These are phyloP conservation scores for Tauraco erythrolophus DNA, from an alignment of 2,113 vertebrate genomes.

Conservation along the genomic window DNA sequence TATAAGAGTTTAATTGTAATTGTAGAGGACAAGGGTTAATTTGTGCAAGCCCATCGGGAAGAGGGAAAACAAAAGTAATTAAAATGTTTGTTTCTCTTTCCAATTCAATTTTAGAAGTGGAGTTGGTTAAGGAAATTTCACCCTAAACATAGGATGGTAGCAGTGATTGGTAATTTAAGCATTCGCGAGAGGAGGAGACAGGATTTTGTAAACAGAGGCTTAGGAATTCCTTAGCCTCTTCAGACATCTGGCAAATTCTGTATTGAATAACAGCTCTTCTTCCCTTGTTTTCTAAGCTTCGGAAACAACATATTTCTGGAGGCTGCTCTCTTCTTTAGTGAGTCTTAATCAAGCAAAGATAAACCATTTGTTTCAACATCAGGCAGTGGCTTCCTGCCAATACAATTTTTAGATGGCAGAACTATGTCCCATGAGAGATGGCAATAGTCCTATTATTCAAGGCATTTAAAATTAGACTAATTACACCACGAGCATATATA, in stretches of 20 bases:
- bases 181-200: slow-evolving; percentile 5
- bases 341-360: slow-evolving; percentile 47
- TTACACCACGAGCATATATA: background rate
- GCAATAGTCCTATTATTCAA: background rate
- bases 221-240: slow-evolving; percentile 73
- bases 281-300: slow-evolving; percentile 46
- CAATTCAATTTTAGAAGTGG: slow-evolving; percentile 25
- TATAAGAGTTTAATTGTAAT: slow-evolving; percentile 63
- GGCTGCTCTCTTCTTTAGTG: slow-evolving; percentile 26
- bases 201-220: slow-evolving; percentile 80
- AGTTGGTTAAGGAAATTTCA: slow-evolving; percentile 33
- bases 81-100: slow-evolving; percentile 53
- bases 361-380: slow-evolving; percentile 44
- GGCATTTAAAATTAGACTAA: slow-evolving; percentile 15
- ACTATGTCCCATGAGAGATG: background rate
- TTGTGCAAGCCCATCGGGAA: slow-evolving; percentile 46
- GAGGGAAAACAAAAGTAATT: slow-evolving; percentile 57
- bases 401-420: background rate
- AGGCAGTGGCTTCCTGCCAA: slow-evolving; percentile 14
- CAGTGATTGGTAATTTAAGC: slow-evolving; percentile 42
- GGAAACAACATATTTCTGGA: slow-evolving; percentile 69
- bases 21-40: slow-evolving; percentile 61
- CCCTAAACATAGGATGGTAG: slow-evolving; percentile 12
- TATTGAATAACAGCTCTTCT: slow-evolving; percentile 60
- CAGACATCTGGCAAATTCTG: slow-evolving; percentile 71